These are phyloP conservation scores for Zoanthus sansibaricus DNA, from an alignment of 92 coral and sea anemone genomes.

Conservation along the genomic window DNA sequence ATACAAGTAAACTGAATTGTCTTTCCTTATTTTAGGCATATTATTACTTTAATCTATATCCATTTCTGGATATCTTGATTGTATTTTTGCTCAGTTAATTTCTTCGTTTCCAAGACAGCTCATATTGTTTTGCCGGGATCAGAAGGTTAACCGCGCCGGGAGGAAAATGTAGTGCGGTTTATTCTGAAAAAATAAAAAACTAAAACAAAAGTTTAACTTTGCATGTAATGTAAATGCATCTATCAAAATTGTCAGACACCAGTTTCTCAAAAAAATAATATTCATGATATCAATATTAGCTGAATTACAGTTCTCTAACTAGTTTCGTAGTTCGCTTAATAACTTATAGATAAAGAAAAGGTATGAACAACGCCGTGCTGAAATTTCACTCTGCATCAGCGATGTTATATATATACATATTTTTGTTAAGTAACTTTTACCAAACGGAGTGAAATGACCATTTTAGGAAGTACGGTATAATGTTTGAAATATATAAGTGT, in stretches of 20 bases:
- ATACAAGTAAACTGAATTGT: not conserved
- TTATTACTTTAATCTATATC: not conserved
- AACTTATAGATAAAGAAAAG: too few relatives aligned
- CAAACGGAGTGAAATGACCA: too few relatives aligned
- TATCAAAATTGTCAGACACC: not conserved
- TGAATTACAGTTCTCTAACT: slow-evolving; percentile 25
- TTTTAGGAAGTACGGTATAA: too few relatives aligned
- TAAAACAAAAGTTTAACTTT: not conserved
- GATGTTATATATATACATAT: too few relatives aligned
- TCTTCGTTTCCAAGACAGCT: not conserved
- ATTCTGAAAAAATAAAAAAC: not conserved
- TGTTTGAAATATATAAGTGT: too few relatives aligned
- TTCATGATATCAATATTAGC: slow-evolving; percentile 19
- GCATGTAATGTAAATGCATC: not conserved
- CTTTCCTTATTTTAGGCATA: not conserved
- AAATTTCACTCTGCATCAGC: too few relatives aligned
- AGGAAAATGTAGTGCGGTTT: not conserved
- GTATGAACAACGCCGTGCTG: too few relatives aligned
- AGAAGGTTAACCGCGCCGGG: not conserved
- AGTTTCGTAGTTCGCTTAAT: not conserved
- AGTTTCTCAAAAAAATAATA: not conserved
- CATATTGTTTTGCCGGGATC: not conserved
- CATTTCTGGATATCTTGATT: not conserved
- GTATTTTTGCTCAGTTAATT: not conserved
- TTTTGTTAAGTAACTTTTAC: too few relatives aligned